Evolutionary conservation across 2,888 invertebrate species (phyloP).

Genomic region (Sepioteuthis lessoniana): DNA sequence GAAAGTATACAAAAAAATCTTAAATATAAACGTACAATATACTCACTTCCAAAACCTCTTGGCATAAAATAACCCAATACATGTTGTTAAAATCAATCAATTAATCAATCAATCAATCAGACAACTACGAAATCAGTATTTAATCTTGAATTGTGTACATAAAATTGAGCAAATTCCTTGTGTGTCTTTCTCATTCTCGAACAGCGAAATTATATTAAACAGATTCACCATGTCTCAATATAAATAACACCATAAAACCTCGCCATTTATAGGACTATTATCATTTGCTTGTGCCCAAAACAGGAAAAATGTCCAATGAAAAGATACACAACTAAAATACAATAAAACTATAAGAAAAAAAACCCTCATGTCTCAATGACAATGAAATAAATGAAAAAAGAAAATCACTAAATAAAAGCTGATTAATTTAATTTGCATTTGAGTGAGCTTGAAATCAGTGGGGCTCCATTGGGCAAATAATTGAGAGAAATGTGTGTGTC

Average conservation of each 20-base stretch:
- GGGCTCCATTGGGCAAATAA: background rate
- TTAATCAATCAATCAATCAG: too few species aligned
- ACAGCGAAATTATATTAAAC: background rate
- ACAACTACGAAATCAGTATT: too few species aligned
- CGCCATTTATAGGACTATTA: background rate
- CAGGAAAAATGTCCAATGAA: background rate
- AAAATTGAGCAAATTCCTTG: too few species aligned
- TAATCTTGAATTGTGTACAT: too few species aligned
- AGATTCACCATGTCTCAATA: background rate
- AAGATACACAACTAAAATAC: background rate
- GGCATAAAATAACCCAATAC: too few species aligned
- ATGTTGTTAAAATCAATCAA: too few species aligned
- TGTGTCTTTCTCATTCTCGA: too few species aligned
- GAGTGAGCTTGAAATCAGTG: background rate
- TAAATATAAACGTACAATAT: too few species aligned
- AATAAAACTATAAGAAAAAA: background rate
- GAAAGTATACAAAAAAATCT: too few species aligned
- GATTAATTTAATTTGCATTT: background rate
- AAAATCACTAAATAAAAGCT: background rate
- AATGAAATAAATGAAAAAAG: background rate
- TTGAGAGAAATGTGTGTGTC: background rate
- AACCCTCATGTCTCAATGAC: background rate
- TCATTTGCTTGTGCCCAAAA: background rate
- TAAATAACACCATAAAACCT: background rate
- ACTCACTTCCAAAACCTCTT: too few species aligned